These are phyloP conservation scores for Neodontobutis hainanensis DNA, from an alignment of 2,113 vertebrate genomes.

Conservation along the genomic window DNA sequence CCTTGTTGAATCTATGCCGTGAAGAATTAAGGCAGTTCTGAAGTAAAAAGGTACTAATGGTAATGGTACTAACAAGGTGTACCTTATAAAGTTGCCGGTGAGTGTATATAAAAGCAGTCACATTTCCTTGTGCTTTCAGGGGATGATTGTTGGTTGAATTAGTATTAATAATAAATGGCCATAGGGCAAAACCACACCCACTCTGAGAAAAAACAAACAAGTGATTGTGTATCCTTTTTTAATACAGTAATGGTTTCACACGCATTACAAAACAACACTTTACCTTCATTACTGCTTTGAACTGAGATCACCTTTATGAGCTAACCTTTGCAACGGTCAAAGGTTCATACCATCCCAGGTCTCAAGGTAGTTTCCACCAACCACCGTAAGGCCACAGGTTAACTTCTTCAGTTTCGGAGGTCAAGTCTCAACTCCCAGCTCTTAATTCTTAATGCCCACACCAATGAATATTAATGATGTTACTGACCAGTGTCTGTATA, in stretches of 20 bases:
- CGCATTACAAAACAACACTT: constrained; percentile 17
- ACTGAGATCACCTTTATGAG: constrained; percentile 24
- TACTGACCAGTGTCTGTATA: constrained; percentile 52
- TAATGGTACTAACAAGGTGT: too few species aligned
- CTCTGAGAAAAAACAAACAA: constrained; percentile 15
- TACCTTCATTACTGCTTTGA: constrained; percentile 23
- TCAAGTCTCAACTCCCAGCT: constrained; percentile 62
- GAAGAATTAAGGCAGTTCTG: too few species aligned
- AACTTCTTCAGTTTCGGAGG: constrained; percentile 66
- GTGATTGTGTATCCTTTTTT: constrained; percentile 11
- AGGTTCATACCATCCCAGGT: constrained; percentile 17
- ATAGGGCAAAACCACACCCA: constrained; percentile 2
- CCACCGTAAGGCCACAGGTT: constrained; percentile 42
- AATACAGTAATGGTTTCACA: neutral
- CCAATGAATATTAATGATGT: constrained; percentile 63
- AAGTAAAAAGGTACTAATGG: too few species aligned
- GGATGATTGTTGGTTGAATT: constrained; percentile 1
- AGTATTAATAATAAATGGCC: constrained; percentile 11
- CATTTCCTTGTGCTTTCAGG: neutral
- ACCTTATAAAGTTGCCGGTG: too few species aligned
- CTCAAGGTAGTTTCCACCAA: constrained; percentile 40
- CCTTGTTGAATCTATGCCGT: too few species aligned
- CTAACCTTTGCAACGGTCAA: constrained; percentile 20
- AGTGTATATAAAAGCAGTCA: too few species aligned
- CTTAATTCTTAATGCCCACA: constrained; percentile 68